Percentiles rank a stretch among this genome's conserved stretches.
Conservation (phyloP, 2,888 invertebrate species). For the Mayetiola destructor region DNA sequence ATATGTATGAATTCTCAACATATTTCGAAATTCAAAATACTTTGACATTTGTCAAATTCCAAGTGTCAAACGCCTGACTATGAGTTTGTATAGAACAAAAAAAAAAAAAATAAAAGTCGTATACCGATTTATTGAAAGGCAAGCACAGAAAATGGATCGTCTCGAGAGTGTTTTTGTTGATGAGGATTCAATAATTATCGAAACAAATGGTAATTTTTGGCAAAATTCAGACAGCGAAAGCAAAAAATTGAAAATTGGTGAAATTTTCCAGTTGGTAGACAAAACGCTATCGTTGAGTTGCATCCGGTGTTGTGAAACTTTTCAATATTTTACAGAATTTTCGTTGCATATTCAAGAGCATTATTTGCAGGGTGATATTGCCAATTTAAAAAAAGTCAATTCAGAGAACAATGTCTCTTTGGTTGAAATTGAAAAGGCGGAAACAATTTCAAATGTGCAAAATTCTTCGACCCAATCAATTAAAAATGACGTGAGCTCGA, state of each 20-base stretch:
- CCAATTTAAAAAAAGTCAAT: not conserved
- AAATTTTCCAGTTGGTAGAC: not conserved
- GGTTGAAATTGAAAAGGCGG: not conserved
- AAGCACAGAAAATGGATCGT: constrained; percentile 3
- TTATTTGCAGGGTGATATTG: not conserved
- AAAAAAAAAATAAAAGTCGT: not conserved
- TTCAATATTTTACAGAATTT: constrained; percentile 7
- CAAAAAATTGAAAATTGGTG: not conserved
- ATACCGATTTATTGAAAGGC: not conserved
- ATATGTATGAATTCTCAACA: too few relatives aligned
- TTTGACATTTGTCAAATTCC: too few relatives aligned
- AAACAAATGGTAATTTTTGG: not conserved
- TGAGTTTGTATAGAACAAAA: too few relatives aligned
- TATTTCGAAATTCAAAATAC: too few relatives aligned
- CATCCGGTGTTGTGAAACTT: not conserved
- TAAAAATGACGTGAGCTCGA: too few relatives aligned
- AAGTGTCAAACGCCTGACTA: not conserved
- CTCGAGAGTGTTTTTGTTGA: not conserved
- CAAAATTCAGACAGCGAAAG: not conserved
- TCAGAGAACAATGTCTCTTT: too few relatives aligned
- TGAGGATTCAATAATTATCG: not conserved
- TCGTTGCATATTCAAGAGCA: not conserved
- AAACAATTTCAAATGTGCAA: too few relatives aligned
- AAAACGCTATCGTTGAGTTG: not conserved
- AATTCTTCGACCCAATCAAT: too few relatives aligned